These are phyloP conservation scores for Oreochromis grahami DNA, from an alignment of 2,797 vertebrate species.

Conservation along the genomic window DNA sequence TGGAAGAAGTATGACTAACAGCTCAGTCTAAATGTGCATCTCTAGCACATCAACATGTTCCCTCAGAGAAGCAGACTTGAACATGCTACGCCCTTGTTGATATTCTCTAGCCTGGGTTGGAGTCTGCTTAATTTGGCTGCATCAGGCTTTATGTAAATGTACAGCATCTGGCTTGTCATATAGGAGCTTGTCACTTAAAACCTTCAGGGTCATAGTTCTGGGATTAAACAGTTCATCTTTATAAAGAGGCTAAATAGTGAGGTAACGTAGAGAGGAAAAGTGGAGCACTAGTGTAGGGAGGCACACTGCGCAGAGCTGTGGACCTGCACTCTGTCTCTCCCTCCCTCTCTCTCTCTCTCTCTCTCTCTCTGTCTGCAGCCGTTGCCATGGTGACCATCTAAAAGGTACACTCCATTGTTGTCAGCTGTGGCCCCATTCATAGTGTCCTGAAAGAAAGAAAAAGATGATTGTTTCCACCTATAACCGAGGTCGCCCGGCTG, in stretches of 20 bases:
- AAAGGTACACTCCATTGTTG: constrained; percentile 76
- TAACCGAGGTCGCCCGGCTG: constrained; percentile 19
- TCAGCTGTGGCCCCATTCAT: constrained; percentile 72
- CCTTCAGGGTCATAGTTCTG: background rate
- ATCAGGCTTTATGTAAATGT: constrained; percentile 55
- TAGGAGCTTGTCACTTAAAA: background rate
- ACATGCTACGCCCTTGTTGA: constrained; percentile 45
- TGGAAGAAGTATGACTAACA: background rate
- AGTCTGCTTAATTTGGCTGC: constrained; percentile 41
- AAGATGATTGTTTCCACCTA: constrained; percentile 31
- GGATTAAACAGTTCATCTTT: background rate
- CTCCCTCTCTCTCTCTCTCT: constrained; percentile 2
- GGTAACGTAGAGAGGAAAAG: constrained; percentile 15
- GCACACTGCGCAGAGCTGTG: constrained; percentile 64
- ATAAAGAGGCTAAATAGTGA: background rate
- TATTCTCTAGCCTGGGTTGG: constrained; percentile 10
- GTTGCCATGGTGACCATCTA: constrained; percentile 71
- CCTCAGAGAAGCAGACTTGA: constrained; percentile 14
- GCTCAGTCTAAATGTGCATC: background rate
- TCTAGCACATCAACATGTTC: background rate
- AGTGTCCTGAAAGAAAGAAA: constrained; percentile 22
- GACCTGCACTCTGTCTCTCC: constrained; percentile 38
- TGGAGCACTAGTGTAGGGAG: constrained; percentile 53
- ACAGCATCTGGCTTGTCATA: constrained; percentile 24
- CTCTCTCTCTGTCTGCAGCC: constrained; percentile 67